phyloP scores from a whole-genome alignment of 1,140 invertebrate species.

The Cyrtorhinus lividipennis region DNA sequence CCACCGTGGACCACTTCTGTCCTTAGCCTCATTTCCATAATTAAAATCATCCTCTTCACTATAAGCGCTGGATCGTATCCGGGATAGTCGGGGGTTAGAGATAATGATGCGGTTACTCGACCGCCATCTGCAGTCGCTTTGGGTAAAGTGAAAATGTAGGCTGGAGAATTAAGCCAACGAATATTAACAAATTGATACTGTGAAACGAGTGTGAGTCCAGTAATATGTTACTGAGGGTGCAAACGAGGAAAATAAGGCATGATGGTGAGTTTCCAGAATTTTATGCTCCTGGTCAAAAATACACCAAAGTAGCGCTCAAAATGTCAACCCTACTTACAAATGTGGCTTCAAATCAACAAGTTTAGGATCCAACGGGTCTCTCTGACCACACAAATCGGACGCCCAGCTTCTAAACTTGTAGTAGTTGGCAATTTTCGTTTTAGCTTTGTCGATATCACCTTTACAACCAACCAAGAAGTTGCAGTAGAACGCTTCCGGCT shows the following conservation, averaged over 20 bases:
- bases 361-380: neutral
- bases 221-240: too few relatives aligned
- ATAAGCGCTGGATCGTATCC: neutral
- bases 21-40: neutral
- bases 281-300: too few relatives aligned
- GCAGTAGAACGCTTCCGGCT: neutral
- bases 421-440: neutral
- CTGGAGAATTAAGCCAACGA: too few relatives aligned
- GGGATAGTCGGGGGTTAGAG: neutral
- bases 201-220: too few relatives aligned
- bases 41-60: neutral
- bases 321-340: neutral
- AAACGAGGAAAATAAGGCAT: too few relatives aligned
- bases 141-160: too few relatives aligned
- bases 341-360: neutral
- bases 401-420: neutral
- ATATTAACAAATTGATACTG: too few relatives aligned
- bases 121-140: neutral
- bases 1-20: neutral
- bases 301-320: too few relatives aligned
- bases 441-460: neutral
- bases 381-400: neutral
- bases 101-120: neutral
- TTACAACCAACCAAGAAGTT: slow-evolving; percentile 1
- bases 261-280: too few relatives aligned